Evolutionary conservation across 2,888 invertebrate species (phyloP), one percentile per base, ranked within the genome.

Genomic region (Dione vanillae): DNA sequence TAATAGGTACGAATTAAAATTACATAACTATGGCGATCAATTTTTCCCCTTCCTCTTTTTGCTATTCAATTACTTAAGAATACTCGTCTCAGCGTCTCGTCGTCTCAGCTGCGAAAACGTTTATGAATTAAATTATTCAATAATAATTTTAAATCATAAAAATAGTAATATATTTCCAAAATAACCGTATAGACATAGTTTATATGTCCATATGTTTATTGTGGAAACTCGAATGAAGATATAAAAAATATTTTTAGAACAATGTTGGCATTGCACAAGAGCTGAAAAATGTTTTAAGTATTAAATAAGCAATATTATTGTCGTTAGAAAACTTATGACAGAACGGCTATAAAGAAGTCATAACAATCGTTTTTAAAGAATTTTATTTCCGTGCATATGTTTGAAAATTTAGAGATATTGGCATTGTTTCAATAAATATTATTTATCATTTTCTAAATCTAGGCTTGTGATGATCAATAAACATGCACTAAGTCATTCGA

Each of bases 371-470:
- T 83, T 82, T 79, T 71, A 68, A 72, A 74, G 76, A 80, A 79
- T 74, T 77, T 70, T 69, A 62, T 73, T 68, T 75, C 74, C 76
- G 76, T 74, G 61, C 71, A 73, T 76, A 72, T 76, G 76, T 76
- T 71, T 72, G 78, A 77, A 79, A 76, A 75, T 79, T 75, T 74
- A 74, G 77, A 76, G 78, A 80, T 82, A 81, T 85, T 87, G 85
- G 84, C 85, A 83, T 69, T 69, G 75, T 70, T 81, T 86, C 84
- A 85, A 82, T 82, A 79, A 76, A 81, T 81, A 79, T 75, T 78
- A 78, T 79, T 80, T 73, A 72, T 72, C 59, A 73, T 77, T 80
- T 76, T 78, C 79, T 80, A 78, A 80, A 80, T 78, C 62, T 58
- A 75, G 70, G 74, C 65, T 74, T 73, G 75, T 77, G 74, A 75